Percentiles rank a stretch among this genome's conserved stretches.
Conservation (phyloP, 2,888 invertebrate species). For the Luffia ferchaultella region DNA sequence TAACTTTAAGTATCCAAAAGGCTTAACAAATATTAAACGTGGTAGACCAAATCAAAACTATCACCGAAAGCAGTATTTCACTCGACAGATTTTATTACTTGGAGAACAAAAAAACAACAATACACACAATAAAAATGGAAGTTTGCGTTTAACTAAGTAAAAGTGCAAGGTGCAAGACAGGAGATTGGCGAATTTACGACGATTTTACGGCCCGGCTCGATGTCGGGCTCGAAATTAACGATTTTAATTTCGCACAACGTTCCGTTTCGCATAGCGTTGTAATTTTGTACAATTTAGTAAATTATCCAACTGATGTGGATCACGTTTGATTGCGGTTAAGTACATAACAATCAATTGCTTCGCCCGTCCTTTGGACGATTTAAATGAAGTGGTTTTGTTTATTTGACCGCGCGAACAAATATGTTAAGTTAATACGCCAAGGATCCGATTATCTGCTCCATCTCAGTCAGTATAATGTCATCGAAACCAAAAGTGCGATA, state of each 20-base stretch:
- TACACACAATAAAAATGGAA: neutral
- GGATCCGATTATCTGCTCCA: too few relatives aligned
- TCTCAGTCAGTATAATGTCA: too few relatives aligned
- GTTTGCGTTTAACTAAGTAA: neutral
- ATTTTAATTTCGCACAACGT: slow-evolving; percentile 13
- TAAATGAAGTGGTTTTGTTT: too few relatives aligned
- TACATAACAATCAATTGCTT: too few relatives aligned
- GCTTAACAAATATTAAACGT: too few relatives aligned
- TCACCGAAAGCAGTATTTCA: neutral
- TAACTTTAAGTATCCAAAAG: too few relatives aligned
- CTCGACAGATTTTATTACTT: neutral
- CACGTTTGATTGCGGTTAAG: slow-evolving; percentile 1
- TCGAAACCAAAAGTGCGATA: too few relatives aligned
- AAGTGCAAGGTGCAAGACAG: slow-evolving; percentile 9
- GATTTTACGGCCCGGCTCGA: slow-evolving; percentile 8
- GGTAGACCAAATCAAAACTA: too few relatives aligned
- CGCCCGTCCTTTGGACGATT: too few relatives aligned
- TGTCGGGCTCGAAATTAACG: slow-evolving; percentile 14
- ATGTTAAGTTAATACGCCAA: too few relatives aligned
- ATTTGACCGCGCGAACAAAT: too few relatives aligned
- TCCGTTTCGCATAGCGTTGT: slow-evolving; percentile 14
- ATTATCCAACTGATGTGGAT: slow-evolving; percentile 18
- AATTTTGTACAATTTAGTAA: slow-evolving; percentile 27
- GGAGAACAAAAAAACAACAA: neutral
- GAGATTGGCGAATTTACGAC: slow-evolving; percentile 6